Evolutionary conservation across 1,140 invertebrate genomes (phyloP), one percentile per base, ranked within the genome.

Genomic region (Caenorhabditis brenneri): DNA sequence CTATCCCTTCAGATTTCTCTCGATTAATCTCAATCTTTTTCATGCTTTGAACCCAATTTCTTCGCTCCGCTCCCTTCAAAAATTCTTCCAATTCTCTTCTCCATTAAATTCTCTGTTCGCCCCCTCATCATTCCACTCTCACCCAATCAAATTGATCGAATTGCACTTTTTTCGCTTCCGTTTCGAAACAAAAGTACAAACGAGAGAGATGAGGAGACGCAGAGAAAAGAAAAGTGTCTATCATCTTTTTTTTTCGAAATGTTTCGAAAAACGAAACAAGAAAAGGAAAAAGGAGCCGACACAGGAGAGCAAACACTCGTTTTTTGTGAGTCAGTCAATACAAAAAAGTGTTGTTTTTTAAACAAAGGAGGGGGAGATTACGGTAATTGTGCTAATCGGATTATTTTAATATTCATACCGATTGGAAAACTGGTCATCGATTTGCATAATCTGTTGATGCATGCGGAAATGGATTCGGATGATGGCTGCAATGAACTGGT

Each of bases 381-480:
- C 58, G 10, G 58, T 65, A 65, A 12, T 24, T 1, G n/a, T n/a
- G 53, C 9, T 58, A 29, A 58, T 58, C 7, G 6, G 31, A 5
- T 22, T 15, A 65, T 65, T 36, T 5, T 16, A 51, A 51, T 51
- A n/a, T n/a, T n/a, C n/a, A n/a, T n/a, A n/a, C n/a, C n/a, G 31
- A 42, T 22, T 15, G 65, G 36, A 74, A 74, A 46, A 27, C n/a
- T 15, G 19, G 53, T n/a, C 7, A 46, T 24, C 15, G 65, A 74
- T 74, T 74, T 74, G 15, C 65, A 74, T 74, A 74, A 74, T 74
- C 65, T 27, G n/a, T 42, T 74, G 65, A 74, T 74, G 27, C 53
- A 27, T 29, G 53, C 24, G 24, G 53, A 55, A 22, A 55, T 24
- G 27, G 22, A 12, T 55, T 55, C 53, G 24, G n/a, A 2, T 16